Conservation (phyloP, 64 coral and sea anemone species). For the Porites australiensis region DNA sequence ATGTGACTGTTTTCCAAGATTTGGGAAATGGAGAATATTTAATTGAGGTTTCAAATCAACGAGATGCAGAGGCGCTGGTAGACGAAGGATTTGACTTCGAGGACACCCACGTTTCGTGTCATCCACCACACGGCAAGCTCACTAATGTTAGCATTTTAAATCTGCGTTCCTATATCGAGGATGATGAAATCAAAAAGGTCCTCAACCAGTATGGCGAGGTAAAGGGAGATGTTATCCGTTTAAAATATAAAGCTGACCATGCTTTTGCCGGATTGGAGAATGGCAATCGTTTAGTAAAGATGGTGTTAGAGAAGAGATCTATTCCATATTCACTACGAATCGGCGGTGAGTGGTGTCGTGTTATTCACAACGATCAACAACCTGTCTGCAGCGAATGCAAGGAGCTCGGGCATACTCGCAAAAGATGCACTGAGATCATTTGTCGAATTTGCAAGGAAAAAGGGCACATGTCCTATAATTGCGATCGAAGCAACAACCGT, state of each 20-base stretch:
- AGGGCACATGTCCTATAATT: not conserved
- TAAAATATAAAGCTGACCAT: not conserved
- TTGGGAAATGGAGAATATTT: no score
- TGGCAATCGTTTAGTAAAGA: not conserved
- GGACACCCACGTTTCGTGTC: no score
- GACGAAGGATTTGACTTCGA: no score
- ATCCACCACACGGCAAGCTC: no score
- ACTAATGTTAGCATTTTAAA: no score
- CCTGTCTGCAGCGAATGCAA: not conserved
- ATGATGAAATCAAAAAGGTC: no score
- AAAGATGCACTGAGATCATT: not conserved
- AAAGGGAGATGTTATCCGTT: not conserved
- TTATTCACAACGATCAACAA: not conserved
- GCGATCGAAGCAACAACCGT: not conserved
- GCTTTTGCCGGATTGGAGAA: not conserved
- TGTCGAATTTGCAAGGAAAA: not conserved
- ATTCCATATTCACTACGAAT: not conserved
- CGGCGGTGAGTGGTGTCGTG: not conserved
- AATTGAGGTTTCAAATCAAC: no score
- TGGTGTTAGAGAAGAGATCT: not conserved
- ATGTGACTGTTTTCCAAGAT: no score
- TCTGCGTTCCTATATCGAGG: no score
- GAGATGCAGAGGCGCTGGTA: no score
- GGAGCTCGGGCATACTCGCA: not conserved
- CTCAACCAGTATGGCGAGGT: not conserved